Evolutionary conservation across 2,797 vertebrate species (phyloP), one percentile per base, ranked within the genome.

Genomic region (Melanotaenia nigrans): DNA sequence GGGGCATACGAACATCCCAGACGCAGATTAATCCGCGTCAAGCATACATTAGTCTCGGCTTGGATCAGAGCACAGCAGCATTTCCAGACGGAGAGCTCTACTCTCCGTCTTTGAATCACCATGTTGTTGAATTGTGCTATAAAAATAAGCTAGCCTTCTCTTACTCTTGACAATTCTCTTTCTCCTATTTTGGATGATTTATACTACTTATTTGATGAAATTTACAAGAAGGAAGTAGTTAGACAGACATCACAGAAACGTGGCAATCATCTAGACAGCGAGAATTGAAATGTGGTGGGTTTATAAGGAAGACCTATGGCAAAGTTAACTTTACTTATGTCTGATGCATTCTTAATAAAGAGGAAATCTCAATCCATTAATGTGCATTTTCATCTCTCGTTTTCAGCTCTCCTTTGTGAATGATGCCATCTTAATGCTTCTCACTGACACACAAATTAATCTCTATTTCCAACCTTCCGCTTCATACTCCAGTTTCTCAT

Each of bases 41-140:
- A 84, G 75, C 75, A 75, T 64, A 51, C 57, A 75, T 81, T 79
- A 71, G 71, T 81, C 69, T 75, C 47, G 66, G 61, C 65, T 71
- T 42, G 61, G 60, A 67, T 73, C 30, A 1, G 32, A 73, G 72
- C 74, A 54, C 57, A 47, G 68, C 64, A 59, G 69, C 54, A 35
- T 77, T 71, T 78, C 36, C 42, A 72, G 79, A 75, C 42, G 63
- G 24, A 70, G 61, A 25, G 22, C 47, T 63, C 59, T 47, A 40
- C 30, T 78, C 12, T 14, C 6, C 32, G 32, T 33, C 32, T 33
- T 8, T 33, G 32, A 33, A 33, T 33, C 32, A 33, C 32, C 32
- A 4, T 6, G 32, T 33, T 4, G 32, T 8, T 33, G 32, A 33
- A 33, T 33, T 33, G 32, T 7, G 32, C 32, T 33, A 33, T 33